These are phyloP conservation scores for Pseudorasbora parva DNA, from an alignment of 2,113 vertebrate genomes.

Conservation along the genomic window DNA sequence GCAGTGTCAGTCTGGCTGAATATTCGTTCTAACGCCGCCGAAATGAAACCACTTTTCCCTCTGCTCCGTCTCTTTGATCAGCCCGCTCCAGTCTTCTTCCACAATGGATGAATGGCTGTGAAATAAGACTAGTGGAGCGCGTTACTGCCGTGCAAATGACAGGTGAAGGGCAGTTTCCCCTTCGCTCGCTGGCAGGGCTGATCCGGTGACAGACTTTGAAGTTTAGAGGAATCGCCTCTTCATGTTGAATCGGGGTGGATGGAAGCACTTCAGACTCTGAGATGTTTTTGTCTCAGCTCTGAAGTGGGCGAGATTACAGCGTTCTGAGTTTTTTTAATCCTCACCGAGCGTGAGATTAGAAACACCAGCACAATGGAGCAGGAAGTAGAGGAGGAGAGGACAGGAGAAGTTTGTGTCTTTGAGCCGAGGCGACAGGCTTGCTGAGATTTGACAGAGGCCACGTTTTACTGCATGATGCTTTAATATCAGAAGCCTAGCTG, in stretches of 20 bases:
- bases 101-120: conserved; percentile 1
- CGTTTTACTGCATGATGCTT: neutral
- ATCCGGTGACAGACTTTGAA: conserved; percentile 39
- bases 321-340: conserved; percentile 25
- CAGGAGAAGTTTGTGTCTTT: conserved; percentile 14
- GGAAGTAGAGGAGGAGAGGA: conserved; percentile 24
- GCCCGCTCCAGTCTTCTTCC: conserved; percentile 1
- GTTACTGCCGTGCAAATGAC: conserved; percentile 10
- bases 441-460: conserved; percentile 17
- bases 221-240: conserved; percentile 13
- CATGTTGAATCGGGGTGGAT: neutral
- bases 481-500: conserved; percentile 19
- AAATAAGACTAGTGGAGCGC: conserved; percentile 26
- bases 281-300: conserved; percentile 8
- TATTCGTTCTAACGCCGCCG: neutral
- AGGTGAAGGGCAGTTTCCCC: conserved; percentile 33
- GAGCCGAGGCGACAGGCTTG: neutral
- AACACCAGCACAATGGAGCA: neutral
- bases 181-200: conserved; percentile 9
- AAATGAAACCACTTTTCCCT: conserved; percentile 31
- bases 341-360: conserved; percentile 18
- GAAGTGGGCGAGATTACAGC: conserved; percentile 29
- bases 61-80: conserved; percentile 7
- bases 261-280: neutral
- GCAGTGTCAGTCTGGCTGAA: conserved; percentile 24